Conservation (phyloP, 2,888 invertebrate species). For the Andricus quercusramuli region DNA sequence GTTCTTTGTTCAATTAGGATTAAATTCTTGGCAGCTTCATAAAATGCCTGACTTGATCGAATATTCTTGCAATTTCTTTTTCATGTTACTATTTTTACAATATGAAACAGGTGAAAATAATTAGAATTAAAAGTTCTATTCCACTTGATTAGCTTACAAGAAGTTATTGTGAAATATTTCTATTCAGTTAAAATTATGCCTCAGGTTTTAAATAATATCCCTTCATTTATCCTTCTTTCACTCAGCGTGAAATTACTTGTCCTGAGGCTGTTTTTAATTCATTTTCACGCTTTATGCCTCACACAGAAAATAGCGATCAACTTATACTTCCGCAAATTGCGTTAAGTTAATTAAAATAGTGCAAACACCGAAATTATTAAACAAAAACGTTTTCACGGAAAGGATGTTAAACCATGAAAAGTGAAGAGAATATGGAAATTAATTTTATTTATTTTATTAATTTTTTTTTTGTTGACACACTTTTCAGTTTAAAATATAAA, state of each 20-base stretch:
- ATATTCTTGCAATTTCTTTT: no score
- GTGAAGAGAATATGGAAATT: neutral
- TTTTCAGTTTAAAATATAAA: no score
- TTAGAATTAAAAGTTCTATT: no score
- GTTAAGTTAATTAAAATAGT: conserved; percentile 34
- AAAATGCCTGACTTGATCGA: no score
- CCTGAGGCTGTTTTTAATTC: conserved; percentile 35
- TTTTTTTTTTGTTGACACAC: no score
- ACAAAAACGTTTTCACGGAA: neutral
- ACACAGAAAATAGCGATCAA: neutral
- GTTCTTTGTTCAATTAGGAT: no score
- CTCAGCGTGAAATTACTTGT: conserved; percentile 16
- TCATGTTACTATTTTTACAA: no score
- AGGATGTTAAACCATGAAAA: neutral
- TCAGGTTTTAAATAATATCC: conserved; percentile 1
- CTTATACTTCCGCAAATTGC: neutral
- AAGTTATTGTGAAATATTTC: neutral
- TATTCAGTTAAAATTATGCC: neutral
- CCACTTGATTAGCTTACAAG: neutral
- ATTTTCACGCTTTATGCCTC: conserved; percentile 27
- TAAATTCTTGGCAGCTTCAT: no score
- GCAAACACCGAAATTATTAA: conserved; percentile 18
- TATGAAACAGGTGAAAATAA: no score
- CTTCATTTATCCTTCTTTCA: conserved; percentile 23
- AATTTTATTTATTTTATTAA: no score